Conservation (phyloP, 2,797 vertebrate genomes). For the Eulemur rubriventer region DNA sequence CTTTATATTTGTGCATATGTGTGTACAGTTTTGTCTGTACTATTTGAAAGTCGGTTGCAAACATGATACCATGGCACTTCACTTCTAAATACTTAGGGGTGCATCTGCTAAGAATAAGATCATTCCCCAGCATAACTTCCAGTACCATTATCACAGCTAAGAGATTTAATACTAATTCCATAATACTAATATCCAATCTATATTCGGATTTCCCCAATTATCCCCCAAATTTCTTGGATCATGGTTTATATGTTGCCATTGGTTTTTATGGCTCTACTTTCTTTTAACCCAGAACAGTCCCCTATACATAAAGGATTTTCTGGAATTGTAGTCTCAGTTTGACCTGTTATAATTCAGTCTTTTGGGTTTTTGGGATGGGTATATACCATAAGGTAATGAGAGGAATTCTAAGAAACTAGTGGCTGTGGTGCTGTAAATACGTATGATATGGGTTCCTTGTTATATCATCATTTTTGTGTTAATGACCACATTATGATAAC, state of each 20-base stretch:
- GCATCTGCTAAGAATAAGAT: background rate
- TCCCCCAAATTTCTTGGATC: background rate
- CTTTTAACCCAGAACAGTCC: background rate
- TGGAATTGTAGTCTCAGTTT: background rate
- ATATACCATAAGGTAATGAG: background rate
- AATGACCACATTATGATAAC: background rate
- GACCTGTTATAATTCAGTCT: background rate
- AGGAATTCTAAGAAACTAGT: background rate
- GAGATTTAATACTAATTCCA: background rate
- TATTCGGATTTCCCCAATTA: background rate
- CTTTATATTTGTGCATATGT: background rate
- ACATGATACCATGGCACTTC: background rate
- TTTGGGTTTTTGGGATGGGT: background rate
- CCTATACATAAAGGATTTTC: background rate
- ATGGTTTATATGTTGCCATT: background rate
- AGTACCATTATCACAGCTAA: background rate
- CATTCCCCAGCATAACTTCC: background rate
- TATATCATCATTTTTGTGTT: slow-evolving; percentile 22
- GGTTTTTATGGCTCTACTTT: background rate
- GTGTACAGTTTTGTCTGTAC: background rate
- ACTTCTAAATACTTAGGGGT: background rate
- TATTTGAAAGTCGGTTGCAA: background rate
- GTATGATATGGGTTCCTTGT: background rate
- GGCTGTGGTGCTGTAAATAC: background rate
- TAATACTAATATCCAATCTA: background rate